Evolutionary conservation across 2,113 vertebrate genomes (phyloP), one percentile per base, ranked within the genome.

Genomic region (Alaudala cheleensis): DNA sequence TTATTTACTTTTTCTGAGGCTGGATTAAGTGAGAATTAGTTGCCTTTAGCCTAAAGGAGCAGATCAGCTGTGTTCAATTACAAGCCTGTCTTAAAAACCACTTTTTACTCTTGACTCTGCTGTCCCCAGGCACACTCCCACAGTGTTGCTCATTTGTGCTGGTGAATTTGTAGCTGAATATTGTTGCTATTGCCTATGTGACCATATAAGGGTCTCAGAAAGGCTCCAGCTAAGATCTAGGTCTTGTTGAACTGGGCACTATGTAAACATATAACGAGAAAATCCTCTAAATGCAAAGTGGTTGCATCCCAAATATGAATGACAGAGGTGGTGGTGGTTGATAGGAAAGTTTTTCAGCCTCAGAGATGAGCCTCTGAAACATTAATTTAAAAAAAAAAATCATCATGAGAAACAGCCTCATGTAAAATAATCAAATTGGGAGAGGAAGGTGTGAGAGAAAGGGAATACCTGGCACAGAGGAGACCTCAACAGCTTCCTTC

Each of bases 361-460:
- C 42, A 49, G 39, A 73, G 28, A 14, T 66, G 25, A 85, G 40
- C 5, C 10, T 31, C 31, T 49, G 34, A 64, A 40, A 20, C 14
- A 58, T 49, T 19, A n/a, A 49, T 91, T 87, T 24, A n/a, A 31
- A 88, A 91, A 91, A 80, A 95, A 84, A 90, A 92, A 89, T 83
- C 11, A 88, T 54, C 40, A 65, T 66, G 51, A 94, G 76, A 95
- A 93, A 80, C 33, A 76, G 70, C 24, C 47, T 87, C 7, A 7
- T 28, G 33, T 51, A 37, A 84, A 67, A 85, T 50, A 87, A 80
- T 40, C 22, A 31, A 16, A 34, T 17, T 85, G 49, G 42, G 26
- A 29, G 91, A 71, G 18, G 28, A 33, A 91, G 12, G 9, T 57
- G 40, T 57, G 53, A 89, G 19, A 45, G 23, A 85, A 71, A 50